Evolutionary conservation across 2,797 vertebrate species (phyloP).

Genomic region (Falco concolor): DNA sequence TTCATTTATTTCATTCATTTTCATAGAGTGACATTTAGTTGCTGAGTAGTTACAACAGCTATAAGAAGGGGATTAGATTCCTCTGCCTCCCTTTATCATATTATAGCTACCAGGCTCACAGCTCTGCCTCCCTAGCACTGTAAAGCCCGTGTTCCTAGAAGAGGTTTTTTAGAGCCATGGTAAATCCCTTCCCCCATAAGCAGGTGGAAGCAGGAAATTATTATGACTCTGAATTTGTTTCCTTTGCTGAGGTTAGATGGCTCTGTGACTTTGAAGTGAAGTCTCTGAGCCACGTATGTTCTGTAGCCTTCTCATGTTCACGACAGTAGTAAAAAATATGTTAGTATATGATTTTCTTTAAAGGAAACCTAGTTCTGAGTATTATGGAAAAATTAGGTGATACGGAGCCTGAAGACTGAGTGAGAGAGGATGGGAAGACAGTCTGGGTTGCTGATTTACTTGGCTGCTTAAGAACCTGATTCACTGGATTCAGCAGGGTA

Average conservation of each 20-base stretch:
- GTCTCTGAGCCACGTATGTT: not conserved
- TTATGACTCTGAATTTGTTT: not conserved
- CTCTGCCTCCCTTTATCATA: not conserved
- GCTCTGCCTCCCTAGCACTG: not conserved
- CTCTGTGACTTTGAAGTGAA: not conserved
- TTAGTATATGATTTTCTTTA: conserved; percentile 5
- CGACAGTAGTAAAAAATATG: not conserved
- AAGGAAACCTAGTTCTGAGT: not conserved
- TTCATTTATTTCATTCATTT: not conserved
- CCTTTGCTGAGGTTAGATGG: not conserved
- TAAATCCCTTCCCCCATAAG: not conserved
- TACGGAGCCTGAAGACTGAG: not conserved
- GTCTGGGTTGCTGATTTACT: not conserved
- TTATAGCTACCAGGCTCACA: not conserved
- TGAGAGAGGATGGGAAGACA: not conserved
- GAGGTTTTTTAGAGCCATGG: not conserved
- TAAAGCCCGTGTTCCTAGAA: not conserved
- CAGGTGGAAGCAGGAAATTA: not conserved
- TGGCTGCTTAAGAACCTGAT: not conserved
- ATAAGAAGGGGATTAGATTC: not conserved
- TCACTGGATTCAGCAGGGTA: not conserved
- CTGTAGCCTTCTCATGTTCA: not conserved
- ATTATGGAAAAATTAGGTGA: conserved; percentile 6
- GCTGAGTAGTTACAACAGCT: not conserved
- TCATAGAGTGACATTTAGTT: not conserved